phyloP scores from a whole-genome alignment of 2,888 invertebrate species.

The Eupsilia transversa region DNA sequence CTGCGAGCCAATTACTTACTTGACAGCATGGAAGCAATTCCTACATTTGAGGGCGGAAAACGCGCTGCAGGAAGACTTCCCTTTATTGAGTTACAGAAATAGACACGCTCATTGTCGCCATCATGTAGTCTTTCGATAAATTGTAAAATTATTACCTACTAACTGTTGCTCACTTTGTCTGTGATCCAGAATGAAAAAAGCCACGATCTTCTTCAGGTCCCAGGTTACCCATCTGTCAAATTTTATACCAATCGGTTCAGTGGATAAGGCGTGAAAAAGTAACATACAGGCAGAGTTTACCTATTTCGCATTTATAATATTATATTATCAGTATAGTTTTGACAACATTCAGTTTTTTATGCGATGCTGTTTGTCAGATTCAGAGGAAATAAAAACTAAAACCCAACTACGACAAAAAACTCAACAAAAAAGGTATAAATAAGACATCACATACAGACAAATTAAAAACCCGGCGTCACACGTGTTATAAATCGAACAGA shows the following conservation, averaged over 20 bases:
- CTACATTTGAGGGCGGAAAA: constrained; percentile 90
- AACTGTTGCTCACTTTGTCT: neutral
- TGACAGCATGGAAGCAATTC: constrained; percentile 90
- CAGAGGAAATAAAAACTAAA: too few species aligned
- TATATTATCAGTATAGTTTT: too few species aligned
- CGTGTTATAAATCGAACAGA: too few species aligned
- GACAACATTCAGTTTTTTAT: neutral
- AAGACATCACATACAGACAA: too few species aligned
- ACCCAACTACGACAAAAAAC: too few species aligned
- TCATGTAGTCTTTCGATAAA: constrained; percentile 52
- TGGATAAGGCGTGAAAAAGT: neutral
- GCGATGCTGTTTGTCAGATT: neutral
- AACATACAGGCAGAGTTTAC: neutral
- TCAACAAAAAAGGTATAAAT: too few species aligned
- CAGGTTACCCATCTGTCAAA: neutral
- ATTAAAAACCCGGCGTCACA: too few species aligned
- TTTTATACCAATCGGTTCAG: neutral
- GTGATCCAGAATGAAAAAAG: neutral
- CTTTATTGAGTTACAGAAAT: constrained; percentile 86
- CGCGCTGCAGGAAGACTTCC: constrained; percentile 88
- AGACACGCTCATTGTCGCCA: constrained; percentile 77
- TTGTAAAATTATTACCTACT: constrained; percentile 5
- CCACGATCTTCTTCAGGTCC: neutral
- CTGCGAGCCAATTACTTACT: constrained; percentile 89
- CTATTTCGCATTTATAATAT: neutral